These are phyloP conservation scores for Pseudomugil tenellus DNA, from an alignment of 2,797 vertebrate genomes.

Conservation along the genomic window DNA sequence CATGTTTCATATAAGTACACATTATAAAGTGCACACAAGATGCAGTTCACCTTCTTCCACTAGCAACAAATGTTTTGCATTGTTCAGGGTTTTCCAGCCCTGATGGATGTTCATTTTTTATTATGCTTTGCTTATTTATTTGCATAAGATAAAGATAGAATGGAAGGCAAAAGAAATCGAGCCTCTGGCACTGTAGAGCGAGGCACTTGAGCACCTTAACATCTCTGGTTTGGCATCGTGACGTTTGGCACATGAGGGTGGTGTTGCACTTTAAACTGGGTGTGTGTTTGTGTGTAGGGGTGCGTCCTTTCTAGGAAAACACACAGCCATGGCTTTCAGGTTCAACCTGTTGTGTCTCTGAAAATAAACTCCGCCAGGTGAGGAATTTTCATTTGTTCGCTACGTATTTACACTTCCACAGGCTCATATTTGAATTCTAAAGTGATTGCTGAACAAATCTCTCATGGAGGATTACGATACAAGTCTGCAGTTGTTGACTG, in stretches of 20 bases:
- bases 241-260: constrained; percentile 74
- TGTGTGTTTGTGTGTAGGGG: constrained; percentile 15
- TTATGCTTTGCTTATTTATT: constrained; percentile 9
- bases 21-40: constrained; percentile 44
- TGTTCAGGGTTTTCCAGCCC: constrained; percentile 28
- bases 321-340: constrained; percentile 12
- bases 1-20: constrained; percentile 37
- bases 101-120: constrained; percentile 40
- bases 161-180: constrained; percentile 77
- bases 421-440: constrained; percentile 17
- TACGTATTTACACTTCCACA: constrained; percentile 45
- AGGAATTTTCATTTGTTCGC: constrained; percentile 38
- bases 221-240: constrained; percentile 74
- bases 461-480: constrained; percentile 8
- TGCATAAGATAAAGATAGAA: constrained; percentile 77
- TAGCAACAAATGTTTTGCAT: constrained; percentile 62
- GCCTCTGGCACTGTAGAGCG: constrained; percentile 84
- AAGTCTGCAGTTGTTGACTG: constrained; percentile 19
- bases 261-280: constrained; percentile 45
- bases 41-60: constrained; percentile 33
- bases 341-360: constrained; percentile 28
- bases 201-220: constrained; percentile 91
- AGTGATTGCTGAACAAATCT: constrained; percentile 29
- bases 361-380: constrained; percentile 24
- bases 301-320: constrained; percentile 26